Evolutionary conservation across 2,888 invertebrate genomes (phyloP).

Genomic region (Tupiocoris notatus): DNA sequence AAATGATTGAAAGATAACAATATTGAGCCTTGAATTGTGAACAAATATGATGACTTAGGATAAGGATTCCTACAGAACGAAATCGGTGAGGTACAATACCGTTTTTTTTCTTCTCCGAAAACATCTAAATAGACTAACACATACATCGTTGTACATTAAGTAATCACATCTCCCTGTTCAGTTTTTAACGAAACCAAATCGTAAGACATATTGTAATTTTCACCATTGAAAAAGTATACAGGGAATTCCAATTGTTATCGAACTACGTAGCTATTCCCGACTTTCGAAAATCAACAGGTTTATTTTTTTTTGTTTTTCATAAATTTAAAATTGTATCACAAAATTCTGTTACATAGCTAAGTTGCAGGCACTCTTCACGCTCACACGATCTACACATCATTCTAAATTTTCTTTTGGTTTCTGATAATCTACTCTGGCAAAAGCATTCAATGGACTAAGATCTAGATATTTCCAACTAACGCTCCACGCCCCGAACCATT

Average conservation of each 20-base stretch:
- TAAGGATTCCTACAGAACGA: neutral
- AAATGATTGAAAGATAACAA: conserved; percentile 8
- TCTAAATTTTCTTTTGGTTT: conserved; percentile 14
- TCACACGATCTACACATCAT: conserved; percentile 35
- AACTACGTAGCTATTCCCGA: neutral
- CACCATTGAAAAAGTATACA: conserved; percentile 3
- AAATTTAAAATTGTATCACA: conserved; percentile 37
- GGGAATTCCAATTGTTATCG: neutral
- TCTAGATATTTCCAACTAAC: conserved; percentile 27
- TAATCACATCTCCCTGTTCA: conserved; percentile 37
- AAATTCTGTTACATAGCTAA: conserved; percentile 39
- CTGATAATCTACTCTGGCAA: conserved; percentile 35
- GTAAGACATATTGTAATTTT: conserved; percentile 19
- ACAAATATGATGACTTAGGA: neutral
- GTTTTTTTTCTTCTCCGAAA: neutral
- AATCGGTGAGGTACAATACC: neutral
- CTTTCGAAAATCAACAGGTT: neutral
- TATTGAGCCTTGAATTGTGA: conserved; percentile 31
- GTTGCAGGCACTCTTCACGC: conserved; percentile 39
- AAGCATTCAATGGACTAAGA: conserved; percentile 38
- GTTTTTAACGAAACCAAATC: conserved; percentile 20
- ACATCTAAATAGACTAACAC: conserved; percentile 38
- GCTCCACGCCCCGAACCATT: conserved; percentile 37
- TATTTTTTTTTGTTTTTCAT: neutral
- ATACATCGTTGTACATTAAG: conserved; percentile 42